Conservation (phyloP, 1,140 invertebrate genomes). For the Lineus longissimus region DNA sequence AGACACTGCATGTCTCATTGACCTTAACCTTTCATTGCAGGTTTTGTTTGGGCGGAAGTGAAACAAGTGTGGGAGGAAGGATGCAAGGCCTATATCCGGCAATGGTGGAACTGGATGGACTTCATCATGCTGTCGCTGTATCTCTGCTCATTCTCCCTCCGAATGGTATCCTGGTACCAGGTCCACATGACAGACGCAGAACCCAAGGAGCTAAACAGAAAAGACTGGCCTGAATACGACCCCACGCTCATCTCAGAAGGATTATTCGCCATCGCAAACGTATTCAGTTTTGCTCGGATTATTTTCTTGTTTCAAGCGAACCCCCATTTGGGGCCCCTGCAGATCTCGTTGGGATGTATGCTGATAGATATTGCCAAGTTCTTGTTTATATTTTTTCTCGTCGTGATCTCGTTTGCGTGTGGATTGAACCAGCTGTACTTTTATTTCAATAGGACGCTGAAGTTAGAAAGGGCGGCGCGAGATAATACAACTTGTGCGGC, state of each 20-base stretch:
- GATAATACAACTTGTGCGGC: no score
- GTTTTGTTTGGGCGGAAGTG: conserved; percentile 85
- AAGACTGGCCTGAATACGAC: conserved; percentile 47
- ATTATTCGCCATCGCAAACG: conserved; percentile 52
- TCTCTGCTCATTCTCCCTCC: conserved; percentile 54
- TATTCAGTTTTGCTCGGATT: conserved; percentile 53
- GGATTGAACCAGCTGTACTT: conserved; percentile 59
- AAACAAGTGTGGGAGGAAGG: conserved; percentile 82
- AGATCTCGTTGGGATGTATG: conserved; percentile 60
- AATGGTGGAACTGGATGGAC: conserved; percentile 96
- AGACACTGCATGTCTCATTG: no score
- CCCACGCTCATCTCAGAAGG: conserved; percentile 51
- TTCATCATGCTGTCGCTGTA: conserved; percentile 71
- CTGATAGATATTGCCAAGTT: conserved; percentile 59
- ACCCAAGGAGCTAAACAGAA: conserved; percentile 31
- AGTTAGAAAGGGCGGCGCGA: no score
- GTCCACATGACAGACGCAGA: conserved; percentile 37
- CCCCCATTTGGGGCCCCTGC: conserved; percentile 55
- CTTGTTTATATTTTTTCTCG: conserved; percentile 58
- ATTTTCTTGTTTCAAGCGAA: conserved; percentile 57
- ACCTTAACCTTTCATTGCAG: conserved; percentile 55
- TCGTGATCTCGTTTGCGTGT: conserved; percentile 57
- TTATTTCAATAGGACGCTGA: conserved; percentile 30
- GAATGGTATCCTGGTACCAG: conserved; percentile 45
- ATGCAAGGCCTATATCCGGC: conserved; percentile 81